Conservation (phyloP, 1,140 invertebrate genomes). For the Archegozetes longisetosus region DNA sequence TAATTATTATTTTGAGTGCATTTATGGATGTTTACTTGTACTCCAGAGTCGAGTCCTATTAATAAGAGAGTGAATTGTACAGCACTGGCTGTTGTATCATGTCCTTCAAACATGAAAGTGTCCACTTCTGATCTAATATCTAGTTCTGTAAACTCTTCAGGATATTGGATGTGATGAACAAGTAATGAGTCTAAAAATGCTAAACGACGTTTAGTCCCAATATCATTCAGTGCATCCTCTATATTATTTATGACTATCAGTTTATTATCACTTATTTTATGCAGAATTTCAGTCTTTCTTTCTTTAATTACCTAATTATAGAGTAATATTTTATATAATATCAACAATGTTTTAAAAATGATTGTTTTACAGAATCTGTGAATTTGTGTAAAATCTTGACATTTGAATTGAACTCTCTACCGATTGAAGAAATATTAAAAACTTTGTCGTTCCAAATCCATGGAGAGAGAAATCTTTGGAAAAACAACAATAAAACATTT, state of each 20-base stretch:
- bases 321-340: neutral
- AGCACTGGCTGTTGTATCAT: conserved; percentile 38
- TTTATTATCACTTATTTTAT: neutral
- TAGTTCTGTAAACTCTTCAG: conserved; percentile 37
- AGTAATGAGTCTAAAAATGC: conserved; percentile 62
- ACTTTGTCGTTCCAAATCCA: conserved; percentile 6
- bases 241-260: neutral
- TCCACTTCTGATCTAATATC: conserved; percentile 64
- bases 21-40: conserved; percentile 46
- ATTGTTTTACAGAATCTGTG: conserved; percentile 8
- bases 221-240: neutral
- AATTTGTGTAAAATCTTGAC: conserved; percentile 7
- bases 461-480: conserved; percentile 2
- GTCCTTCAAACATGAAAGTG: conserved; percentile 49
- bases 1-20: too few species aligned
- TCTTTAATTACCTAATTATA: conserved; percentile 4
- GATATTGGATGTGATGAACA: conserved; percentile 25
- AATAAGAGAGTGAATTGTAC: conserved; percentile 45
- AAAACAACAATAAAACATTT: neutral
- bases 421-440: conserved; percentile 12
- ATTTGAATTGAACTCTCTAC: conserved; percentile 11
- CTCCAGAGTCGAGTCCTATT: conserved; percentile 52
- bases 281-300: neutral
- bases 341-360: neutral
- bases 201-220: conserved; percentile 27